These are phyloP conservation scores for Podarcis cretensis DNA, from an alignment of 2,113 vertebrate genomes.

Conservation along the genomic window DNA sequence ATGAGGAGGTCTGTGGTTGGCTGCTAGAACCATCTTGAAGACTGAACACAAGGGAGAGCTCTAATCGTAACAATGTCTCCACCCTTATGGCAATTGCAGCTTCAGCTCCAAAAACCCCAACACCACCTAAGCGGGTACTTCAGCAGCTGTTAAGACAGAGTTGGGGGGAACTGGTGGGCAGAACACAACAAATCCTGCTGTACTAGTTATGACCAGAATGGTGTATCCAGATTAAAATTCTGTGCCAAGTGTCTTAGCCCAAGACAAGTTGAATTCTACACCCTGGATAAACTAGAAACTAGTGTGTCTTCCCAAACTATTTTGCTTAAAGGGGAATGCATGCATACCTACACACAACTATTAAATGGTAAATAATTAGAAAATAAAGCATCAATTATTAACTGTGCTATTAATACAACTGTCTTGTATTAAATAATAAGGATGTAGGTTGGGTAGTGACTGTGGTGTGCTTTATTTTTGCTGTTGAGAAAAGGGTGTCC, in stretches of 20 bases:
- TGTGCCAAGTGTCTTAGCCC: not conserved
- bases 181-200: not conserved
- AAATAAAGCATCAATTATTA: too few relatives aligned
- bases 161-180: not conserved
- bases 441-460: too few relatives aligned
- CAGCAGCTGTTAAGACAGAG: not conserved
- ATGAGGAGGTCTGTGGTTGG: not conserved
- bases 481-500: too few relatives aligned
- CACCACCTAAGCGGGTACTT: not conserved
- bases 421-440: too few relatives aligned
- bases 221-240: not conserved
- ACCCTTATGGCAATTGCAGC: not conserved
- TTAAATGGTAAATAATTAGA: too few relatives aligned
- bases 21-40: not conserved
- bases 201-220: not conserved
- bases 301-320: too few relatives aligned
- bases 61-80: not conserved
- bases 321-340: too few relatives aligned
- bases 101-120: not conserved
- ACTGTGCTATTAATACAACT: too few relatives aligned
- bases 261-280: too few relatives aligned
- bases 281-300: too few relatives aligned
- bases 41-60: not conserved
- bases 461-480: too few relatives aligned
- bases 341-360: too few relatives aligned